A percentile compares a stretch with the other conserved stretches of the same genome.
phyloP scores from a whole-genome alignment of 2,113 vertebrate genomes.

The Candoia aspera region DNA sequence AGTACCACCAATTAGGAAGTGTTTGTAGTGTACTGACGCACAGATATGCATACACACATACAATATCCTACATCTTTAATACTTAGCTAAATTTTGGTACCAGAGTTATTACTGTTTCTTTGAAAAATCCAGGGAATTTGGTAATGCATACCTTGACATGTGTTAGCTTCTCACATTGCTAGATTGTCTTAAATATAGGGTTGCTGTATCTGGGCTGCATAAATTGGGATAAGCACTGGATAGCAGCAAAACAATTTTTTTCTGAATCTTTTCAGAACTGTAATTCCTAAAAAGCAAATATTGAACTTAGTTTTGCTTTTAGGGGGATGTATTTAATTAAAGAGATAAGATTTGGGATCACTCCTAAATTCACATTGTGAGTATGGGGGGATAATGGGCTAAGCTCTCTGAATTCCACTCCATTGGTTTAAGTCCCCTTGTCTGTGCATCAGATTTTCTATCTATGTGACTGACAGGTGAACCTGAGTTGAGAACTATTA shows the following conservation, averaged over 20 bases:
- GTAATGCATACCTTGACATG: too few species aligned
- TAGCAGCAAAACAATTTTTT: background rate
- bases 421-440: background rate
- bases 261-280: background rate
- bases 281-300: background rate
- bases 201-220: background rate
- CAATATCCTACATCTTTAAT: background rate
- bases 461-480: background rate
- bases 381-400: background rate
- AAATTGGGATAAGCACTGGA: background rate
- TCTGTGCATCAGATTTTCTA: background rate
- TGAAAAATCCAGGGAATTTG: background rate
- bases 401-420: background rate
- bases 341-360: background rate
- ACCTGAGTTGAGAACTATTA: background rate
- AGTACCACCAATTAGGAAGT: background rate
- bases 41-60: background rate
- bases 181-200: background rate
- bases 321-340: background rate
- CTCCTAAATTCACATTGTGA: background rate
- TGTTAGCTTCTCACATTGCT: background rate
- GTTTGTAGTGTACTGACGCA: background rate
- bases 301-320: background rate
- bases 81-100: background rate
- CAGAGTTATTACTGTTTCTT: background rate